Base-by-base conservation (phyloP, 2,797 vertebrate genomes). In the Corythornis leucogaster region DNA sequence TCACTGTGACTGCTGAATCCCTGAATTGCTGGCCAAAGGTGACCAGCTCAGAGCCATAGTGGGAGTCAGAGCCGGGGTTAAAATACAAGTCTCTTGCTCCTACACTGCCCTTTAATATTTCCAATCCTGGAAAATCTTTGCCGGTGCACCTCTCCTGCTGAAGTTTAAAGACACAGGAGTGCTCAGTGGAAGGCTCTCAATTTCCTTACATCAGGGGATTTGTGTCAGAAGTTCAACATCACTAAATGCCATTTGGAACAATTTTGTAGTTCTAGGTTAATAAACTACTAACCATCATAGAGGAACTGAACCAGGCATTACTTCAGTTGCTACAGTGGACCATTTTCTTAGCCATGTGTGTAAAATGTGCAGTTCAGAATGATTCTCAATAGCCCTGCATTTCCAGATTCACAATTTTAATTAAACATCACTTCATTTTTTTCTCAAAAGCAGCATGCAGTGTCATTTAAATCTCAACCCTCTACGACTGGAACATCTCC, bases 191-290 rank as follows among this genome's bases (percentile, higher is more conserved):
- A 78, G 40, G 15, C 26, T 62, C 85, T 87, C 24, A 1, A 25
- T 80, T 87, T 89, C 35, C 55, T 88, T 90, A 80, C 43, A 33
- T 16, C 11, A 19, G 46, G 58, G 78, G 22, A 89, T 88, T 85
- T 80, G 28, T 80, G 55, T 61, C 74, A 85, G 74, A 87, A 88
- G 64, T 93, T 94, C 77, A 91, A 62, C 69, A 80, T 85, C 14
- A 5, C 76, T 80, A 92, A 93, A 87, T 87, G 76, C 57, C 19
- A 91, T 89, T 89, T 87, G 82, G 85, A 93, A 78, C 80, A 31
- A 91, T 94, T 95, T 90, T 76, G 84, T 93, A 92, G 89, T 80
- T 89, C 80, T 87, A 85, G 87, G 82, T 91, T 91, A 94, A 95
- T 94, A 91, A 94, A 90, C 66, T 66, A 62, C 76, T 88, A 58